Conservation (phyloP, 2,113 vertebrate species). For the Chunga burmeisteri region DNA sequence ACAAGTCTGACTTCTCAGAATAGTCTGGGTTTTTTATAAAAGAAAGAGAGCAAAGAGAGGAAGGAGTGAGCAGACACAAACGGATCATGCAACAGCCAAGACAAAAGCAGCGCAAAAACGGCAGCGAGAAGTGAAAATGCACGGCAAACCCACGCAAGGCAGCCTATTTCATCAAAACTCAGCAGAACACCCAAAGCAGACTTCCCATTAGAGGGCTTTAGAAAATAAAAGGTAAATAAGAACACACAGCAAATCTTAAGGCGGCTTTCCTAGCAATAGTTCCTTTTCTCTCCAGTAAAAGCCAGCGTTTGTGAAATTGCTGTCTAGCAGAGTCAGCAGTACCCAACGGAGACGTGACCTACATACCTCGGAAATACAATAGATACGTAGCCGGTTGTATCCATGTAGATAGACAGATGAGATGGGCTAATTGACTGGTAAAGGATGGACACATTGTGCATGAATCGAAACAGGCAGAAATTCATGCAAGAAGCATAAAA, state of each 20-base stretch:
- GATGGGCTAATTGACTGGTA: constrained; percentile 9
- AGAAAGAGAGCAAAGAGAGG: neutral
- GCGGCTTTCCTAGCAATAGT: neutral
- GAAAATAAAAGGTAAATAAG: neutral
- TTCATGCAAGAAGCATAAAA: neutral
- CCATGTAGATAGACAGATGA: neutral
- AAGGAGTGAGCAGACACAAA: neutral
- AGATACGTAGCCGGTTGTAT: neutral
- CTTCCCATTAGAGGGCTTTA: neutral
- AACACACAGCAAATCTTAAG: neutral
- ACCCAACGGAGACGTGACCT: constrained; percentile 56
- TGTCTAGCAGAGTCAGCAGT: constrained; percentile 46
- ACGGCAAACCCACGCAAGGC: neutral
- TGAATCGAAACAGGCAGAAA: neutral
- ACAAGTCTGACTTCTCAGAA: neutral
- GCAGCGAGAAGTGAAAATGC: neutral
- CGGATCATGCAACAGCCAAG: neutral
- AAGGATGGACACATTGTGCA: neutral
- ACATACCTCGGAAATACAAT: constrained; percentile 53
- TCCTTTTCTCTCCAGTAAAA: constrained; percentile 24
- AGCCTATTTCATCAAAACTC: neutral
- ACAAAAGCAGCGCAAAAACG: neutral
- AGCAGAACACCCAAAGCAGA: neutral
- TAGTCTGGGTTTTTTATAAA: neutral
- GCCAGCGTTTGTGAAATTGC: constrained; percentile 2